Evolutionary conservation across 2,888 invertebrate genomes (phyloP), one percentile per base, ranked within the genome.

Genomic region (Parascotia fuliginaria): DNA sequence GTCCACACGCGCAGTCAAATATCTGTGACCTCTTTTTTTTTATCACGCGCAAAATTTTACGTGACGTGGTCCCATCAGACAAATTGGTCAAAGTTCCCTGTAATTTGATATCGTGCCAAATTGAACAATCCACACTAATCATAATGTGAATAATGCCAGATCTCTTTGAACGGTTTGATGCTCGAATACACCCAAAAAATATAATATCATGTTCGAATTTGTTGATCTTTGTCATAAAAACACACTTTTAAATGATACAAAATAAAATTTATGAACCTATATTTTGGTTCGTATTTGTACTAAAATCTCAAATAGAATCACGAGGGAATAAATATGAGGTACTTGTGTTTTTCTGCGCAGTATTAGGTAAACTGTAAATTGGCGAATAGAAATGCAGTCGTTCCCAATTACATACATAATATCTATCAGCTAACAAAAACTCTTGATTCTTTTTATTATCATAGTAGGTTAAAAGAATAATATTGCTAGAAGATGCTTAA

Each of bases 21-120:
- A 19, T 40, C 31, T 12, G 42, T 49, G 62, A 49, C 55, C 34
- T 42, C 42, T 34, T 42, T 38, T 57, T 58, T 56, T 53, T 55
- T 54, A 53, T 56, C 42, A 37, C 43, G 55, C 51, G 57, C 64
- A 58, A 70, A 70, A 57, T 58, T 52, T 32, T 38, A 42, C 39
- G 36, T 57, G 60, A 60, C 57, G 59, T 55, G 53, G 45, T 27
- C 43, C 46, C 33, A 50, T 55, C 64, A 52, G 24, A 60, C 60
- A 77, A 77, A 78, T 79, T 79, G 75, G 64, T 68, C 75, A 75
- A 73, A 77, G 73, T 70, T 63, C 72, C 56, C 65, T 64, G 66
- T 67, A 66, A 78, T 77, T 75, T 79, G 79, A 79, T 60, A 40
- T 27, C 15, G 15, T 52, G 70, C 76, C 81, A 75, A 78, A 76